Percentiles rank a stretch among this genome's conserved stretches.
Evolutionary conservation across 2,888 invertebrate species (phyloP).

Genomic region (Netelia inedita): DNA sequence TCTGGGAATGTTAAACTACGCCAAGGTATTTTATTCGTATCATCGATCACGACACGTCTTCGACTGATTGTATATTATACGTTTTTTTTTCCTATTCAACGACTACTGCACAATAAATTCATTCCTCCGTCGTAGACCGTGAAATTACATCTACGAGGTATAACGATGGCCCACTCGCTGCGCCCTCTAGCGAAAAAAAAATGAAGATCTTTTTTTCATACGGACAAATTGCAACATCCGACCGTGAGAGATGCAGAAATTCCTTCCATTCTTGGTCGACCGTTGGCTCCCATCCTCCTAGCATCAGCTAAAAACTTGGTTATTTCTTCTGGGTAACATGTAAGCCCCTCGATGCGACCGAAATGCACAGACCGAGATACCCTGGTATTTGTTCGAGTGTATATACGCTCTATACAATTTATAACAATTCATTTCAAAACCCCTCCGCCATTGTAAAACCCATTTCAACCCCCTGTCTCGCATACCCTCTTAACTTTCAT

Average conservation of each 20-base stretch:
- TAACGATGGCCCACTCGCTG: background rate
- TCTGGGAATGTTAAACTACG: conserved; percentile 8
- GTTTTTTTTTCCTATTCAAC: background rate
- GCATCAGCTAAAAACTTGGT: conserved; percentile 5
- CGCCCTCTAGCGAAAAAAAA: background rate
- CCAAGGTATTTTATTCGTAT: conserved; percentile 33
- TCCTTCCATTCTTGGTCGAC: conserved; percentile 1
- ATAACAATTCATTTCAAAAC: conserved; percentile 50
- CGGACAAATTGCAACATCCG: conserved; percentile 8
- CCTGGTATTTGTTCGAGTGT: background rate
- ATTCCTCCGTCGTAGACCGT: background rate
- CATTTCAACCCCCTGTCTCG: conserved; percentile 44
- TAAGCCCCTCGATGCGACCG: conserved; percentile 2
- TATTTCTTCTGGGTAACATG: conserved; percentile 9
- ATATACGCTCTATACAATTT: conserved; percentile 35
- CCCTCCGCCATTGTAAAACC: conserved; percentile 21
- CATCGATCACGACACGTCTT: conserved; percentile 10
- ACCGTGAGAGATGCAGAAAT: conserved; percentile 17
- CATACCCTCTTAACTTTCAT: background rate
- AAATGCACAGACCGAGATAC: background rate
- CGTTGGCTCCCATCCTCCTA: background rate
- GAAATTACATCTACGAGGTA: background rate
- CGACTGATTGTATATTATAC: background rate
- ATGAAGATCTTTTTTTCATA: background rate
- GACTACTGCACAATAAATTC: background rate